These are phyloP conservation scores for Gymnogyps californianus DNA, from an alignment of 2,113 vertebrate genomes.

Conservation along the genomic window DNA sequence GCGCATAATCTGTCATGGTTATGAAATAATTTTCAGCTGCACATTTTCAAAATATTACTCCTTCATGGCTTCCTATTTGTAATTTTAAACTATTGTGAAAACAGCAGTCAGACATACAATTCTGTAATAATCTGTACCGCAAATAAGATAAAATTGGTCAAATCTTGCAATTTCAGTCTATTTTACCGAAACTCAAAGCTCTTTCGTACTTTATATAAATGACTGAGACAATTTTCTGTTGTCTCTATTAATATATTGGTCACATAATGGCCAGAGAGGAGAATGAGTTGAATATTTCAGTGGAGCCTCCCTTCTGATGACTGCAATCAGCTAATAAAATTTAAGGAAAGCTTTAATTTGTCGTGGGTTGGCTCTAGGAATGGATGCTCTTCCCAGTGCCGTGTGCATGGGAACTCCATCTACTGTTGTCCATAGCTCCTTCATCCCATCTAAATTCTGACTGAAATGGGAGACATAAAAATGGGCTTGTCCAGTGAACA, in stretches of 20 bases:
- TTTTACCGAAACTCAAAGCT: neutral
- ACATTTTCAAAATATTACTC: neutral
- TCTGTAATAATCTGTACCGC: neutral
- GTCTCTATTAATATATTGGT: too few relatives aligned
- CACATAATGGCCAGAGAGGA: neutral
- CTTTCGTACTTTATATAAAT: neutral
- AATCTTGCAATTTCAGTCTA: neutral
- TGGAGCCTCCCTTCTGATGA: neutral
- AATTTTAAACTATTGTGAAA: neutral
- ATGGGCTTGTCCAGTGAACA: neutral
- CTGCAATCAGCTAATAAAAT: neutral
- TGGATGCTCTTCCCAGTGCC: too few relatives aligned
- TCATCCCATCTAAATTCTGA: neutral
- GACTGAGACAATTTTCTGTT: neutral
- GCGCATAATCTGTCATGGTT: fast-evolving
- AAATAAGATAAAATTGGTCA: neutral
- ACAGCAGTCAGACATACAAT: neutral
- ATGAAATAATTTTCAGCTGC: neutral
- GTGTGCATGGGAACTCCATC: neutral
- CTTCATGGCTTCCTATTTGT: neutral
- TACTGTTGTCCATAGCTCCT: neutral
- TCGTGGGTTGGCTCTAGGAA: neutral
- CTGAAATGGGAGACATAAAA: neutral
- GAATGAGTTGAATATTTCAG: neutral
- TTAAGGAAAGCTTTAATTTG: neutral